Conservation (phyloP, 2,797 vertebrate genomes). For the Tinamus major region DNA sequence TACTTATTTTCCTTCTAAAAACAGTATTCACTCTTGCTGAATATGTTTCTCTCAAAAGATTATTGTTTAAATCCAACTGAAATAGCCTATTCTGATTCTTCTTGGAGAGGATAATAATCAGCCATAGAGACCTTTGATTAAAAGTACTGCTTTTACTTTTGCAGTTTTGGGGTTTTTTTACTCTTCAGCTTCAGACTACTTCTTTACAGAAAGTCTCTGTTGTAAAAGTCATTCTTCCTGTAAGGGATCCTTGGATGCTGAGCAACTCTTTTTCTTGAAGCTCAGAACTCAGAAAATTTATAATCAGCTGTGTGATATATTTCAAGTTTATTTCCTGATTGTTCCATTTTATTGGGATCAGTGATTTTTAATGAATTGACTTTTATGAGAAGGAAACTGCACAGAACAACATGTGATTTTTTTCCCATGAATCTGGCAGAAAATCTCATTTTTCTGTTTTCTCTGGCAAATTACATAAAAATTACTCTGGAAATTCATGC, state of each 20-base stretch:
- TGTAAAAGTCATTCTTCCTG: neutral
- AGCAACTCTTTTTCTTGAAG: neutral
- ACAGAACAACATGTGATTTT: neutral
- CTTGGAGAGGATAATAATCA: neutral
- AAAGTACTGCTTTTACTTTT: neutral
- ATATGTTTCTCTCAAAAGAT: neutral
- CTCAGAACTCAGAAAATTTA: slow-evolving; percentile 13
- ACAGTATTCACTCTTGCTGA: neutral
- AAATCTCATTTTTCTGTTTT: neutral
- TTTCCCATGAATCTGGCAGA: neutral
- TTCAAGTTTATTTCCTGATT: slow-evolving; percentile 10
- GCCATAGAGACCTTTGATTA: neutral
- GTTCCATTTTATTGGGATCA: neutral
- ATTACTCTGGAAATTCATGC: neutral
- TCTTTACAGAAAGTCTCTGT: neutral
- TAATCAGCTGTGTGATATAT: neutral
- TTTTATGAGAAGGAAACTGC: neutral
- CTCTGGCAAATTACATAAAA: neutral
- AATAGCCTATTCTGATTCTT: neutral
- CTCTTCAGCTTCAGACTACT: neutral
- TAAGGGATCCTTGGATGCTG: neutral
- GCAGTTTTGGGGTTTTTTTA: neutral
- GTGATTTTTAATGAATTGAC: slow-evolving; percentile 5
- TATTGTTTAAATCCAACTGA: neutral
- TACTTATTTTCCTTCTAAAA: neutral